phyloP scores from a whole-genome alignment of 2,113 vertebrate genomes.

The Oncorhynchus tshawytscha region DNA sequence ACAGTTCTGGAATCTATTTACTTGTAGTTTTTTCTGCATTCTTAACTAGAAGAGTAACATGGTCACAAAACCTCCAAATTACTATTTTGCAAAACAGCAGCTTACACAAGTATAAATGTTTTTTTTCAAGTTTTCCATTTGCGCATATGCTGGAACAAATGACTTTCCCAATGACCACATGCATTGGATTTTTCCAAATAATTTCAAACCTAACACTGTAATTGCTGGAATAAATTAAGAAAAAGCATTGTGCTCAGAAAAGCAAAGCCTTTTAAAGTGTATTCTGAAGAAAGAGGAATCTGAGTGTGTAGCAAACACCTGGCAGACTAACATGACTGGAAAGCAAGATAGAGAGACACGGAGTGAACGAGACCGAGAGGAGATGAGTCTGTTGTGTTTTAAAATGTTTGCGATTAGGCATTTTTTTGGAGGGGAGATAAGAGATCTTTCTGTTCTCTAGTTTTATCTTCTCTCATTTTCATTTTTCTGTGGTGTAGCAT shows the following conservation, averaged over 20 bases:
- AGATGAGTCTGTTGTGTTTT: background rate
- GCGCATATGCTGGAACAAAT: background rate
- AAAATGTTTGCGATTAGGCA: background rate
- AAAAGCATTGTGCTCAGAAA: background rate
- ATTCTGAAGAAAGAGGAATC: conserved; percentile 4
- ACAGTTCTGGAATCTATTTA: too few relatives aligned
- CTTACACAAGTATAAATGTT: background rate
- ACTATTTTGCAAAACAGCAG: too few relatives aligned
- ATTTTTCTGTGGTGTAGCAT: background rate
- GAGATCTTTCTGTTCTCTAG: background rate
- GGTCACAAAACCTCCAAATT: too few relatives aligned
- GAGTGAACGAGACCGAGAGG: too few relatives aligned
- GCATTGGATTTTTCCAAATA: background rate
- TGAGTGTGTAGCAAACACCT: background rate
- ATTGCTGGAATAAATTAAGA: conserved; percentile 3
- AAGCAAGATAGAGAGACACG: background rate
- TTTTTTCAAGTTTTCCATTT: background rate
- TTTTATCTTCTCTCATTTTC: background rate
- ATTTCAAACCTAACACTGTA: conserved; percentile 16
- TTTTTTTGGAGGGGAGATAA: background rate
- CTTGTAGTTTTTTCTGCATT: too few relatives aligned
- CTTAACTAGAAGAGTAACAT: too few relatives aligned
- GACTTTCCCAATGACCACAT: background rate
- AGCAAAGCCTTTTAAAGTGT: conserved; percentile 1
- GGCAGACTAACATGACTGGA: background rate